Evolutionary conservation across 1,140 invertebrate genomes (phyloP).

Genomic region (Trialeurodes vaporariorum): DNA sequence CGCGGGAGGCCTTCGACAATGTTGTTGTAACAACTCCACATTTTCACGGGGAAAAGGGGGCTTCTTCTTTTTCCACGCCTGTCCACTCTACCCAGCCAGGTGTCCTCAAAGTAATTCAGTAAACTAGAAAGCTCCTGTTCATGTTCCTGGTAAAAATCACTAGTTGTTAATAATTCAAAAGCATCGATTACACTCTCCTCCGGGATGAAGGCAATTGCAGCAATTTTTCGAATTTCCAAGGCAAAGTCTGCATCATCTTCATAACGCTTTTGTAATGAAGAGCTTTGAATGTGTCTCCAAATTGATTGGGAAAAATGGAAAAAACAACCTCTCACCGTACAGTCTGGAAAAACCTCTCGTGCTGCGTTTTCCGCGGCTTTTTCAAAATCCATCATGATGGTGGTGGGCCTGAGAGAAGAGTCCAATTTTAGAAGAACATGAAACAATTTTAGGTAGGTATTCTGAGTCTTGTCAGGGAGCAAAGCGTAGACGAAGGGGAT

Average conservation of each 20-base stretch:
- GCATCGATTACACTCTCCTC: too few relatives aligned
- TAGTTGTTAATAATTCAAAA: too few relatives aligned
- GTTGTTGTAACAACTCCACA: constrained; percentile 15
- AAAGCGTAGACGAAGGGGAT: constrained; percentile 5
- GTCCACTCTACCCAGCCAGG: too few relatives aligned
- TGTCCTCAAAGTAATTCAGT: too few relatives aligned
- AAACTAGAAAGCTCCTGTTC: too few relatives aligned
- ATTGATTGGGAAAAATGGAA: constrained; percentile 7
- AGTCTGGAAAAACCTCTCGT: neutral
- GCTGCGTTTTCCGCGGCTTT: neutral
- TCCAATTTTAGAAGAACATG: neutral
- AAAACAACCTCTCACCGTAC: constrained; percentile 6
- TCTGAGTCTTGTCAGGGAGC: constrained; percentile 1
- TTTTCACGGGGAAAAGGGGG: constrained; percentile 9
- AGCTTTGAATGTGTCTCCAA: too few relatives aligned
- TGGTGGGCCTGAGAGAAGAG: neutral
- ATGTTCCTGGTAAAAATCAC: too few relatives aligned
- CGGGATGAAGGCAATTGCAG: too few relatives aligned
- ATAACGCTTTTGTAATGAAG: too few relatives aligned
- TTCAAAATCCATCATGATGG: constrained; percentile 4
- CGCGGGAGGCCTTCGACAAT: constrained; percentile 9
- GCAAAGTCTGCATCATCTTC: too few relatives aligned
- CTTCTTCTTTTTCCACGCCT: constrained; percentile 2
- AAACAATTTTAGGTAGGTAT: neutral
- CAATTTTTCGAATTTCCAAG: too few relatives aligned